phyloP scores from a whole-genome alignment of 2,113 vertebrate species.

The Hiodon alosoides region DNA sequence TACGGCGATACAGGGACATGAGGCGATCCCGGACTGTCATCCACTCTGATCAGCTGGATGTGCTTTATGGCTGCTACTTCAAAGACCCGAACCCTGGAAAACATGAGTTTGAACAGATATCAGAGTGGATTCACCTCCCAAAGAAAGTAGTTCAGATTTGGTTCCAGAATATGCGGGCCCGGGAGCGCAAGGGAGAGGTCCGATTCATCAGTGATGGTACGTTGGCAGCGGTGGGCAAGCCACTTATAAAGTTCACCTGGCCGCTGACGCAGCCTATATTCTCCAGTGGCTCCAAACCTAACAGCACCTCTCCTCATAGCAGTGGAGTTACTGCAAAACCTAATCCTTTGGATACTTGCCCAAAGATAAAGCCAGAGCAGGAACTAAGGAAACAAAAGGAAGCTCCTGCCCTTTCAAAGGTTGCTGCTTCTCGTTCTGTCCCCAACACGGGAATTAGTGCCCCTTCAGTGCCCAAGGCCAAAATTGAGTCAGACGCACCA shows the following conservation, averaged over 20 bases:
- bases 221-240: slow-evolving; percentile 65
- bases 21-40: slow-evolving; percentile 81
- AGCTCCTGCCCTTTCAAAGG: slow-evolving; percentile 54
- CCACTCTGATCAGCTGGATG: slow-evolving; percentile 82
- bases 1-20: slow-evolving; percentile 62
- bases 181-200: slow-evolving; percentile 84
- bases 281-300: slow-evolving; percentile 47
- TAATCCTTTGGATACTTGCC: slow-evolving; percentile 49
- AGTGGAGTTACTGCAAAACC: slow-evolving; percentile 52
- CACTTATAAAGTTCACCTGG: slow-evolving; percentile 69
- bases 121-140: slow-evolving; percentile 82
- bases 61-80: slow-evolving; percentile 84
- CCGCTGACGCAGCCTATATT: slow-evolving; percentile 61
- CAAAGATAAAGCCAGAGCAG: slow-evolving; percentile 45
- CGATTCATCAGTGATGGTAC: slow-evolving; percentile 70
- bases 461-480: slow-evolving; percentile 59
- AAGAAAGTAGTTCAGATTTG: slow-evolving; percentile 91
- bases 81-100: slow-evolving; percentile 86
- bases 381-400: slow-evolving; percentile 50
- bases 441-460: slow-evolving; percentile 34
- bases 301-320: slow-evolving; percentile 38
- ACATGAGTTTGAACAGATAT: slow-evolving; percentile 84
- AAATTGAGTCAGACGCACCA: slow-evolving; percentile 54
- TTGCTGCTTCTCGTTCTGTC: slow-evolving; percentile 35
- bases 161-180: slow-evolving; percentile 89